Base-by-base conservation (phyloP, 37 sponge, comb jelly and placozoan genomes). In the Beroe forskalii region DNA sequence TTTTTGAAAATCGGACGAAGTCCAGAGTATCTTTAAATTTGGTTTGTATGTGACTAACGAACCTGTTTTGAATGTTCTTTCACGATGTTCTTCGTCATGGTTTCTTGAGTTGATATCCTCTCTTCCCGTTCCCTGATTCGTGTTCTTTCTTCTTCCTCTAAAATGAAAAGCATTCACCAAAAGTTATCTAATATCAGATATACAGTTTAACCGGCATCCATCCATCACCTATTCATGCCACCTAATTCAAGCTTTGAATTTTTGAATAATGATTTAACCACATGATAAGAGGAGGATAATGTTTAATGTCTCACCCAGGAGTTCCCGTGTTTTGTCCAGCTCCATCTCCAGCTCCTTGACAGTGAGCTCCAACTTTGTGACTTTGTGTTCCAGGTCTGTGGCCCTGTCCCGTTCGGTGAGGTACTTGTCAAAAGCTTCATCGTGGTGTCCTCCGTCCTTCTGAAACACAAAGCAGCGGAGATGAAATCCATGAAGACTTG, bases 361-460 rank as follows among this genome's bases (percentile, higher is more conserved):
- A 23, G 55, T 41, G n/a, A 80, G 8, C 30, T 80, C 86, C 24
- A 80, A 37, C 35, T 80, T 80, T 2, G 37, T 44, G 8, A 80
- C 86, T 25, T 12, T 80, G 55, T 80, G 86, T 27, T 80, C 55
- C 25, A 80, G 48, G 1, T 80, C 86, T 0, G 43, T 20, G 2
- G 86, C 86, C 42, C 48, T 41, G 31, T 80, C 86, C n/a, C 28
- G 12, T 30, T 80, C 86, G 9, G 28, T 25, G n/a, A 80, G 25
- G 28, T n/a, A 80, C 86, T 80, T 80, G 55, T 80, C 86, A 37
- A 80, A 80, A n/a, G 35, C 30, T 38, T 80, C 86, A 25, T 80
- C 86, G n/a, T 44, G 44, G 4, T 41, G 28, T 43, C 30, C 55
- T 48, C 55, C 55, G 55, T 48, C 55, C 12, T 48, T 48, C 55